These are phyloP conservation scores for Cremastobaeus sp. DNA, from an alignment of 2,888 invertebrate genomes.

Conservation along the genomic window DNA sequence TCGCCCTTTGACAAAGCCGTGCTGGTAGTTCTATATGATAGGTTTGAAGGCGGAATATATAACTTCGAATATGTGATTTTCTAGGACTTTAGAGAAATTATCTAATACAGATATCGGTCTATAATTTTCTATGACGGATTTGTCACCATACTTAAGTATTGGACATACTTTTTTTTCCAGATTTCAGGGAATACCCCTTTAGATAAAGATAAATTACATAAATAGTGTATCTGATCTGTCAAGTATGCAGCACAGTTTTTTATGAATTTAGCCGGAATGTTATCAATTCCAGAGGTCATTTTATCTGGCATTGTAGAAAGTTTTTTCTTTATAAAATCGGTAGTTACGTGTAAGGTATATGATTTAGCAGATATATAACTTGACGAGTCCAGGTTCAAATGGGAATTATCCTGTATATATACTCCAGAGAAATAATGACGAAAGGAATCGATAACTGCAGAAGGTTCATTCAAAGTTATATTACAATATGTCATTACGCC, in stretches of 20 bases:
- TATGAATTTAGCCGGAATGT: constrained; percentile 2
- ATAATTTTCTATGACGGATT: no score
- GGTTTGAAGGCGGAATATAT: background rate
- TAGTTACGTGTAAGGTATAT: background rate
- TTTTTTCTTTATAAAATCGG: background rate
- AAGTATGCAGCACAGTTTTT: background rate
- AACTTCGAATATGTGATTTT: background rate
- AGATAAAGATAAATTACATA: background rate
- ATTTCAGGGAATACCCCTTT: background rate
- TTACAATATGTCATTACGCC: background rate
- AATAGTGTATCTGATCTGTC: background rate
- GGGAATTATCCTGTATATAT: background rate
- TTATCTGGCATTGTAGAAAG: background rate
- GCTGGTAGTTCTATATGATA: background rate
- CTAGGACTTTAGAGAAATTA: constrained; percentile 3
- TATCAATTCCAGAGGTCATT: constrained; percentile 1
- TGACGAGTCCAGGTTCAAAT: background rate
- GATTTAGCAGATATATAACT: background rate
- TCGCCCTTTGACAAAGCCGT: constrained; percentile 5
- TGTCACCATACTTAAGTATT: background rate
- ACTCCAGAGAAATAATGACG: background rate
- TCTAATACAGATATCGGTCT: background rate
- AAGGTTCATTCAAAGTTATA: background rate
- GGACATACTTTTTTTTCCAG: constrained; percentile 1
- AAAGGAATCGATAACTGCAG: background rate